These are phyloP conservation scores for Heteractis magnifica DNA, from an alignment of 92 coral and sea anemone species.

Conservation along the genomic window DNA sequence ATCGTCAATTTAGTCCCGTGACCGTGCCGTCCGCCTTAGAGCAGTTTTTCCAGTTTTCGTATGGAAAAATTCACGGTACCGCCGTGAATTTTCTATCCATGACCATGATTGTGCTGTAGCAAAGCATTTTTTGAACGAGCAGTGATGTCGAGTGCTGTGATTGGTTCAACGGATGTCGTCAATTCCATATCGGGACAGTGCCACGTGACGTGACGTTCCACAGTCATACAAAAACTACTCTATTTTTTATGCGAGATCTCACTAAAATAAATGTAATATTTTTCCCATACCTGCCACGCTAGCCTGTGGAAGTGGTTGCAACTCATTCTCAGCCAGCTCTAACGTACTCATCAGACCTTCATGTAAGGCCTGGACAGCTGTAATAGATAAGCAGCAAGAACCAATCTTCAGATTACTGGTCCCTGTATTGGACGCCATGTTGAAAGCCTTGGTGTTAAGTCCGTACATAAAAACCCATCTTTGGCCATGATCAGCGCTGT, in stretches of 20 bases:
- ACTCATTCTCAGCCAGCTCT: constrained; percentile 82
- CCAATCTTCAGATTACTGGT: constrained; percentile 61
- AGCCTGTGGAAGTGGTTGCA: constrained; percentile 35
- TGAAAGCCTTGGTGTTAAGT: constrained; percentile 73
- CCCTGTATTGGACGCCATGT: constrained; percentile 36
- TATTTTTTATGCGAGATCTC: no score
- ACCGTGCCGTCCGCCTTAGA: background rate
- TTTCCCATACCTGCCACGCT: constrained; percentile 17
- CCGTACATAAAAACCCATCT: constrained; percentile 59
- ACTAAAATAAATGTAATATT: no score
- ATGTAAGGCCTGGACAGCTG: constrained; percentile 68
- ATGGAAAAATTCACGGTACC: no score
- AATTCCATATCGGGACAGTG: no score
- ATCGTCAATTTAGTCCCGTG: background rate
- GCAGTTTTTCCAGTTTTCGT: no score
- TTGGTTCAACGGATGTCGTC: no score
- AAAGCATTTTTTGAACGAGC: no score
- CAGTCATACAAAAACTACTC: no score
- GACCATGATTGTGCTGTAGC: no score
- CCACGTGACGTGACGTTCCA: no score
- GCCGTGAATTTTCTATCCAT: no score
- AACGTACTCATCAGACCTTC: constrained; percentile 72
- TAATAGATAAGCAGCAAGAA: constrained; percentile 39
- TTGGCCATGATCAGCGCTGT: constrained; percentile 17
- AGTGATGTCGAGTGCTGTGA: no score